These are phyloP conservation scores for Drosophila emarginata DNA, from an alignment of 2,888 invertebrate genomes.

Conservation along the genomic window DNA sequence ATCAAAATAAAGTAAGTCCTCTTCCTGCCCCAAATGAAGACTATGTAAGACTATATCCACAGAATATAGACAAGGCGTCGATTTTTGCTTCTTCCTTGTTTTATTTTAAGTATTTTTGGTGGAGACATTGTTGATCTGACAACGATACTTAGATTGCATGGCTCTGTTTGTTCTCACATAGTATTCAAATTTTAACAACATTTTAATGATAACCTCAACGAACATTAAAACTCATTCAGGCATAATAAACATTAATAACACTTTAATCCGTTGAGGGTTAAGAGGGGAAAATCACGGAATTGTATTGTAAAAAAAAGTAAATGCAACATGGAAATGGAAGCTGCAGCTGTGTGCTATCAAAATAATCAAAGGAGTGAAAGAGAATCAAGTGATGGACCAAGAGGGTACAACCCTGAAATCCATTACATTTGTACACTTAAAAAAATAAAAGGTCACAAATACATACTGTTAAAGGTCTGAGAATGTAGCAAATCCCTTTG, in stretches of 20 bases:
- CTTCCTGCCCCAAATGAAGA: conserved; percentile 60
- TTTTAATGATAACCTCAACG: conserved; percentile 80
- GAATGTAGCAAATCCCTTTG: too few relatives aligned
- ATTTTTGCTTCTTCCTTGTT: conserved; percentile 17
- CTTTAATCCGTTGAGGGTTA: conserved; percentile 68
- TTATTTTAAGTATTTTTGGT: background rate
- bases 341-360: conserved; percentile 66
- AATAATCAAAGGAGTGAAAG: conserved; percentile 62
- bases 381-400: conserved; percentile 1
- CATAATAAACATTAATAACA: conserved; percentile 81
- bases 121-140: conserved; percentile 9
- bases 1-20: conserved; percentile 75
- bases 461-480: background rate
- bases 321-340: conserved; percentile 6
- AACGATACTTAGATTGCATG: conserved; percentile 24
- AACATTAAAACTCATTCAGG: conserved; percentile 81
- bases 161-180: conserved; percentile 62
- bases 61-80: conserved; percentile 24
- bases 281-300: conserved; percentile 7
- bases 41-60: background rate
- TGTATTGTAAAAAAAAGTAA: background rate
- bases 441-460: background rate
- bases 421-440: background rate
- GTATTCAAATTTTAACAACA: conserved; percentile 79
- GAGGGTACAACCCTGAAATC: conserved; percentile 14